These are phyloP conservation scores for Molossus molossus DNA, from an alignment of 2,797 vertebrate species.

Conservation along the genomic window DNA sequence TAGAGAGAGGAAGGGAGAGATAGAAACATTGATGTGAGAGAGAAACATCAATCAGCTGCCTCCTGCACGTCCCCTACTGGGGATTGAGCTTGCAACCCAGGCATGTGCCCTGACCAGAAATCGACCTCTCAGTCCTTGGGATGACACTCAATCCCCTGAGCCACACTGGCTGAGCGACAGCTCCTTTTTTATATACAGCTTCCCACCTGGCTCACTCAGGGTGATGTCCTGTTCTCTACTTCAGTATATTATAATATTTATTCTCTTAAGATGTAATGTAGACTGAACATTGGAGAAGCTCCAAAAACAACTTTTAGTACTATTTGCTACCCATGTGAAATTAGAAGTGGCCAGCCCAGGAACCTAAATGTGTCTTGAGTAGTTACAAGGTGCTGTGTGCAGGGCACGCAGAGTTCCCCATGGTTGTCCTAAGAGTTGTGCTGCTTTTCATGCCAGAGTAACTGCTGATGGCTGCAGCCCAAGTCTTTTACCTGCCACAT, in stretches of 20 bases:
- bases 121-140: background rate
- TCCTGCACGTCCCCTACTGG: background rate
- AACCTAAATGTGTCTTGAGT: background rate
- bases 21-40: background rate
- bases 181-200: background rate
- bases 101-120: background rate
- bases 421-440: background rate
- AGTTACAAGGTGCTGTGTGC: background rate
- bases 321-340: background rate
- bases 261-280: background rate
- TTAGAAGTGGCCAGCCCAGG: background rate
- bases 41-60: background rate
- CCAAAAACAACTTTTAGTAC: background rate
- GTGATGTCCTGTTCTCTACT: background rate
- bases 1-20: too few relatives aligned
- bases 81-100: background rate
- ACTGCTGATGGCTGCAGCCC: background rate
- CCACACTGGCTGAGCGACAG: background rate
- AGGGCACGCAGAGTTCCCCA: background rate
- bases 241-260: background rate
- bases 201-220: background rate
- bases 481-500: accelerated
- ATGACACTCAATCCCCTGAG: background rate
- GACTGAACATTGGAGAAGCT: background rate
- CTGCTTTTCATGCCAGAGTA: accelerated